These are phyloP conservation scores for Eulemur macaco DNA, from an alignment of 2,113 vertebrate species.

Conservation along the genomic window DNA sequence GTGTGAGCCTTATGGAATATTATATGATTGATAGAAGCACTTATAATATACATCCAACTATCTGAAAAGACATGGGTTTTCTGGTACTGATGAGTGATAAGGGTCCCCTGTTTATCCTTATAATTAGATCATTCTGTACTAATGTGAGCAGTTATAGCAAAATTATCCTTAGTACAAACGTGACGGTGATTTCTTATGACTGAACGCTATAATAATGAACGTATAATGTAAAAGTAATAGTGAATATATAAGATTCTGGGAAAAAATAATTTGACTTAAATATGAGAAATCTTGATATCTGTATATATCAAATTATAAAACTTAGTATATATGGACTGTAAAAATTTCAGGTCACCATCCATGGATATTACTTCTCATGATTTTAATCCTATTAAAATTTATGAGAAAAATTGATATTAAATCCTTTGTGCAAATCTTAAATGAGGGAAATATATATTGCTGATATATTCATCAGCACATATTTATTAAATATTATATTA, in stretches of 20 bases:
- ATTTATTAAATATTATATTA: background rate
- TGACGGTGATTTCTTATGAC: background rate
- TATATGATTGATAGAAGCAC: background rate
- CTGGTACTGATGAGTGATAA: background rate
- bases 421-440: background rate
- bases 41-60: background rate
- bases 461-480: background rate
- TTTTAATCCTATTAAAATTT: background rate
- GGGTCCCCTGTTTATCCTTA: background rate
- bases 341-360: background rate
- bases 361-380: background rate
- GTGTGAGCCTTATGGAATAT: background rate
- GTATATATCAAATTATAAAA: background rate
- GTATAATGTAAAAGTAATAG: background rate
- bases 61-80: background rate
- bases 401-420: background rate
- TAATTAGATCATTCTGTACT: background rate
- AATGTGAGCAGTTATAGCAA: background rate
- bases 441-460: background rate
- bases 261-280: background rate
- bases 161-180: background rate
- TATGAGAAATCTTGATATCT: background rate
- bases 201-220: background rate
- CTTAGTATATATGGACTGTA: background rate
- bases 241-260: background rate